phyloP scores from a whole-genome alignment of 1,140 invertebrate genomes.

The Leguminivora glycinivorella region DNA sequence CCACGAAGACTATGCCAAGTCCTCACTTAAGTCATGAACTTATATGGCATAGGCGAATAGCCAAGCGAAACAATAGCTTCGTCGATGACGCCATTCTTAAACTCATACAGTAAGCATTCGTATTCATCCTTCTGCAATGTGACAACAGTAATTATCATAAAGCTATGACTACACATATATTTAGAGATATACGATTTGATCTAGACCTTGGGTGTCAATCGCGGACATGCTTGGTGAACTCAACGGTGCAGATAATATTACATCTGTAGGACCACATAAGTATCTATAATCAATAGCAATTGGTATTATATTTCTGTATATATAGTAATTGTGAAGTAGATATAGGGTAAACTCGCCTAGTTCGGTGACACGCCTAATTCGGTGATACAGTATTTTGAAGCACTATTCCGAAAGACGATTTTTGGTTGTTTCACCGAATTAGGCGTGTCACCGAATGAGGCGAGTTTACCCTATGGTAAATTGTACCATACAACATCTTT shows the following conservation, averaged over 20 bases:
- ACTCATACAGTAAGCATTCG: background rate
- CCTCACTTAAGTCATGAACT: background rate
- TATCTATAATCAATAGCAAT: background rate
- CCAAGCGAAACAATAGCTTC: conserved; percentile 23
- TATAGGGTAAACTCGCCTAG: too few species aligned
- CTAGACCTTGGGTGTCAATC: conserved; percentile 17
- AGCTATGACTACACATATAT: background rate
- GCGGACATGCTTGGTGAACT: background rate
- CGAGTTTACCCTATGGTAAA: too few species aligned
- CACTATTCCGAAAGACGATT: too few species aligned
- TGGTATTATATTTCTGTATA: background rate
- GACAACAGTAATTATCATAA: conserved; percentile 2
- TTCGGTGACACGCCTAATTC: too few species aligned
- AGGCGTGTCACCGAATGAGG: too few species aligned
- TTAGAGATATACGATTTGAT: background rate
- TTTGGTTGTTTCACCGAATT: too few species aligned
- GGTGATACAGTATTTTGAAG: too few species aligned
- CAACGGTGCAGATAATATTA: background rate
- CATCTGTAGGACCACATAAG: background rate
- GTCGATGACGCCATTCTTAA: conserved; percentile 6
- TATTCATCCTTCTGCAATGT: background rate
- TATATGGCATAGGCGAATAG: conserved; percentile 11
- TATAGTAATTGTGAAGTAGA: background rate
- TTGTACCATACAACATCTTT: too few species aligned
- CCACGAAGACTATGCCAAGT: background rate